These are phyloP conservation scores for Volucella inflata DNA, from an alignment of 2,888 invertebrate species.

Conservation along the genomic window DNA sequence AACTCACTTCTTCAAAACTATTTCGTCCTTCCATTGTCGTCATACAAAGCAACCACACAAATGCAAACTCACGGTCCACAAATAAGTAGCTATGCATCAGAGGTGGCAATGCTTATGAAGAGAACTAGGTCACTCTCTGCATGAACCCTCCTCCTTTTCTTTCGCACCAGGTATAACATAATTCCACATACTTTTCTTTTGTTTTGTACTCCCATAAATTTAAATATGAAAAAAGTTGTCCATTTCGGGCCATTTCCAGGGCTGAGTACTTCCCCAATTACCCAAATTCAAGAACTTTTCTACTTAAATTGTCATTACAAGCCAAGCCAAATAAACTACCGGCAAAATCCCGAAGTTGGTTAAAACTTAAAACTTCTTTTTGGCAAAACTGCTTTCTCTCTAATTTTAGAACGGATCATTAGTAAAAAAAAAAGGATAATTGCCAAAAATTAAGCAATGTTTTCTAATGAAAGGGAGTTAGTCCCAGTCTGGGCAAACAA, in stretches of 20 bases:
- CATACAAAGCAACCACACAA: too few relatives aligned
- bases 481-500: background rate
- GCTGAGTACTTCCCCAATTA: conserved; percentile 9
- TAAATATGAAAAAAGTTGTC: background rate
- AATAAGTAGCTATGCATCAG: too few relatives aligned
- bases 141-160: too few relatives aligned
- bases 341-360: conserved; percentile 11
- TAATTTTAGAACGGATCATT: background rate
- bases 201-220: too few relatives aligned
- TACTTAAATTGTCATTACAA: background rate
- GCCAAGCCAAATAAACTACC: conserved; percentile 17
- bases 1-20: too few relatives aligned
- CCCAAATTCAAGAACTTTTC: conserved; percentile 25
- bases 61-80: too few relatives aligned
- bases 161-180: too few relatives aligned
- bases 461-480: background rate
- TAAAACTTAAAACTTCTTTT: conserved; percentile 2
- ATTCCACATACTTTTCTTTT: too few relatives aligned
- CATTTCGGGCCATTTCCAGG: background rate
- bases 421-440: conserved; percentile 28
- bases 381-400: conserved; percentile 9
- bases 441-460: conserved; percentile 11
- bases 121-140: too few relatives aligned
- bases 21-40: too few relatives aligned
- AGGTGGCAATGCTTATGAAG: too few relatives aligned